These are phyloP conservation scores for Notothenia coriiceps DNA, from an alignment of 2,113 vertebrate species.

Conservation along the genomic window DNA sequence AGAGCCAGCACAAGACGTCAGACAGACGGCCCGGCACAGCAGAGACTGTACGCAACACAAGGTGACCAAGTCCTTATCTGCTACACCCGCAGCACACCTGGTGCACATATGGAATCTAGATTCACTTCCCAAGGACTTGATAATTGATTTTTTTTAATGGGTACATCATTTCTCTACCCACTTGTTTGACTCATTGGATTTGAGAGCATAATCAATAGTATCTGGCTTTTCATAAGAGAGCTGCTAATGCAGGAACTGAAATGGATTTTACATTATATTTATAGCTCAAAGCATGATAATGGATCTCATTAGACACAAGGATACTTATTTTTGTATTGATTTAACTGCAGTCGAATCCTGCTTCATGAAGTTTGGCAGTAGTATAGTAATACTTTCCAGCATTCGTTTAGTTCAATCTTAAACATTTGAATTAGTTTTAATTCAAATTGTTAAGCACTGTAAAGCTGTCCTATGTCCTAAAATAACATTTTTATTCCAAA, in stretches of 20 bases:
- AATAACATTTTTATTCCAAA: neutral
- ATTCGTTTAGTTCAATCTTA: neutral
- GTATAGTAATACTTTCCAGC: neutral
- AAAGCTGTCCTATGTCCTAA: neutral
- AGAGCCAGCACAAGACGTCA: conserved; percentile 32
- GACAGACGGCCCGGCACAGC: conserved; percentile 1
- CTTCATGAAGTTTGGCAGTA: neutral
- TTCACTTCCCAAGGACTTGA: neutral
- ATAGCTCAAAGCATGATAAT: neutral
- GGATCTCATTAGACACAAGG: neutral
- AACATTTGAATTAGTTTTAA: neutral
- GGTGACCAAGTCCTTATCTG: neutral
- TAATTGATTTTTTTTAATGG: neutral
- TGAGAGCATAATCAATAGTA: neutral
- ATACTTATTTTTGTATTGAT: neutral
- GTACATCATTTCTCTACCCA: neutral
- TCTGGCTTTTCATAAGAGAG: neutral
- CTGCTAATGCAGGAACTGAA: neutral
- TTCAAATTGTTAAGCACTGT: neutral
- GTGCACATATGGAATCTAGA: neutral
- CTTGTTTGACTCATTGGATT: neutral
- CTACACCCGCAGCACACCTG: neutral
- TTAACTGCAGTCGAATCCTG: neutral
- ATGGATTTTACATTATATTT: neutral
- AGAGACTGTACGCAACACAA: neutral